These are phyloP conservation scores for Prorops nasuta DNA, from an alignment of 1,140 invertebrate genomes.

Conservation along the genomic window DNA sequence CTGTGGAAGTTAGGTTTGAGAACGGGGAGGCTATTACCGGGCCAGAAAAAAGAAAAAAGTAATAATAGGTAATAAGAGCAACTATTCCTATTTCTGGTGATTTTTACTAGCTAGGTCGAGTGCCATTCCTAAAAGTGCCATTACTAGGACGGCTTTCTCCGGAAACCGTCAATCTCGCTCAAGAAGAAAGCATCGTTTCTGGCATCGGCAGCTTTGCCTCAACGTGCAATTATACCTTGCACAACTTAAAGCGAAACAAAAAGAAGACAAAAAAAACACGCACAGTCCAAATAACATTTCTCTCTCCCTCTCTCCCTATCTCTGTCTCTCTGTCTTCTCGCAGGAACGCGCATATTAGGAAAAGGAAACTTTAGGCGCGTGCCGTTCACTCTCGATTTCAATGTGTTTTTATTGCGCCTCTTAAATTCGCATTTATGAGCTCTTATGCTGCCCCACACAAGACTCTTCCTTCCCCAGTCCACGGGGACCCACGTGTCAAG, in stretches of 20 bases:
- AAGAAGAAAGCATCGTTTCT: not conserved
- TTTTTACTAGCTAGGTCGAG: not conserved
- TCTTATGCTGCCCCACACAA: conserved; percentile 50
- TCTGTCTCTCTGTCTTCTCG: not conserved
- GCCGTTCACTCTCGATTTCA: conserved; percentile 58
- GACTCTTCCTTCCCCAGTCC: conserved; percentile 17
- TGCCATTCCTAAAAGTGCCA: not conserved
- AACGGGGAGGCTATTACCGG: no score
- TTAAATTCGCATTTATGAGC: conserved; percentile 61
- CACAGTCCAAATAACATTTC: not conserved
- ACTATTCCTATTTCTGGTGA: not conserved
- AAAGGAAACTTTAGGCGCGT: conserved; percentile 26
- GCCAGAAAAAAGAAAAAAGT: no score
- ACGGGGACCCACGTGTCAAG: no score
- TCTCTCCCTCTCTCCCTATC: no score
- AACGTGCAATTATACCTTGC: not conserved
- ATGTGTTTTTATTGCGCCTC: conserved; percentile 59
- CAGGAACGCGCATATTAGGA: conserved; percentile 10
- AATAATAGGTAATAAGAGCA: no score
- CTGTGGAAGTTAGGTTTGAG: no score
- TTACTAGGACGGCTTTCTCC: not conserved
- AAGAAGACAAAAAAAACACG: not conserved
- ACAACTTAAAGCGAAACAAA: not conserved
- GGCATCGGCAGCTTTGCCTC: no score
- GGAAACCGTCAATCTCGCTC: not conserved